A percentile compares a stretch with the other conserved stretches of the same genome.
These are phyloP conservation scores for Lagopus leucura DNA, from an alignment of 2,113 vertebrate genomes.

Conservation along the genomic window DNA sequence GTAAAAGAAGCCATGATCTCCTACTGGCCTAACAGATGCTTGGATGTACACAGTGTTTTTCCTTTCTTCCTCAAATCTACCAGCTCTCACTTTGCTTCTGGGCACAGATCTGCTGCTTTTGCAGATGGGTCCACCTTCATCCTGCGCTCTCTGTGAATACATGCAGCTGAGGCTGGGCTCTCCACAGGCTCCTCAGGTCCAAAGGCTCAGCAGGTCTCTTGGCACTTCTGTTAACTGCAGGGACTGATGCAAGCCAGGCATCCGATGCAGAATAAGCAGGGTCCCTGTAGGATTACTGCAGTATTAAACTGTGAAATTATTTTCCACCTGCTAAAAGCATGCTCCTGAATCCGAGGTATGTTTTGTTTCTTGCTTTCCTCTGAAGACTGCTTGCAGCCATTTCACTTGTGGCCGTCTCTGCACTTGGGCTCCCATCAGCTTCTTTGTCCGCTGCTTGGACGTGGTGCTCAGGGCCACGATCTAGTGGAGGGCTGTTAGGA, in stretches of 20 bases:
- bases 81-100: neutral
- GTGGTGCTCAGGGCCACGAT: no score
- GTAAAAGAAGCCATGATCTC: neutral
- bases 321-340: neutral
- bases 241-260: neutral
- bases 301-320: neutral
- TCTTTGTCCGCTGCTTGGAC: neutral
- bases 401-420: accelerated
- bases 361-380: neutral
- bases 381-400: no score
- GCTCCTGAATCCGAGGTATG: no score
- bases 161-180: neutral
- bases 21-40: neutral
- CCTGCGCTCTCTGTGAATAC: neutral
- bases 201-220: neutral
- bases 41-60: neutral
- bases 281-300: neutral
- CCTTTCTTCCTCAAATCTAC: neutral
- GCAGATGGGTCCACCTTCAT: neutral
- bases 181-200: no score
- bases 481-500: no score
- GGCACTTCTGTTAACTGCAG: neutral
- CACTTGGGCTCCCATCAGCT: neutral
- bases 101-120: neutral
- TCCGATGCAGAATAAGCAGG: accelerated